Conservation (phyloP, 2,888 invertebrate species). For the Suillia variegata region DNA sequence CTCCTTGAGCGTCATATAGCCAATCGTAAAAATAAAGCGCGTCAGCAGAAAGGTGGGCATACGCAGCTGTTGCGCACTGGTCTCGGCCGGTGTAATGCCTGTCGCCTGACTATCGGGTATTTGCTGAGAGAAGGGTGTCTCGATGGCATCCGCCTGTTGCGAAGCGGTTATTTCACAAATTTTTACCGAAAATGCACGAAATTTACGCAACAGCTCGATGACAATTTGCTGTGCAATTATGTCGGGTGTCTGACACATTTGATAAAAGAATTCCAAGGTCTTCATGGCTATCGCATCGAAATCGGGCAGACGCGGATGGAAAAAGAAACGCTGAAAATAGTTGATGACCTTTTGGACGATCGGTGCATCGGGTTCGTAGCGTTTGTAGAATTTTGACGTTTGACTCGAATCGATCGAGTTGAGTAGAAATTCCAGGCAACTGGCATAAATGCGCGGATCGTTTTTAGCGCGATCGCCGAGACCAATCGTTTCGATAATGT, state of each 20-base stretch:
- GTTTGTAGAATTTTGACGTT: slow-evolving; percentile 55
- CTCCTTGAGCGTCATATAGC: slow-evolving; percentile 79
- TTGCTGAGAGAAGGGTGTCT: slow-evolving; percentile 47
- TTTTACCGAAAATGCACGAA: slow-evolving; percentile 61
- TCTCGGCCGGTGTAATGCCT: background rate
- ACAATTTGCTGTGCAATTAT: slow-evolving; percentile 63
- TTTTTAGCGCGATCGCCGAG: slow-evolving; percentile 63
- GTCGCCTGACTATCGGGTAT: slow-evolving; percentile 33
- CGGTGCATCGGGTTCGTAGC: slow-evolving; percentile 45
- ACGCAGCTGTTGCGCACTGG: slow-evolving; percentile 21
- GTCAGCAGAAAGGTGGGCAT: slow-evolving; percentile 61
- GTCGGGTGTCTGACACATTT: slow-evolving; percentile 67
- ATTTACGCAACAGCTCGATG: slow-evolving; percentile 62
- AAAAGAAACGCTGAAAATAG: slow-evolving; percentile 63
- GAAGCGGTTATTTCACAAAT: slow-evolving; percentile 33
- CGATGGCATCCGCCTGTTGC: slow-evolving; percentile 36
- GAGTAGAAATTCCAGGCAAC: slow-evolving; percentile 54
- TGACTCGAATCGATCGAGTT: slow-evolving; percentile 53
- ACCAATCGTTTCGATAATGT: slow-evolving; percentile 75
- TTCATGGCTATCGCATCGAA: slow-evolving; percentile 65
- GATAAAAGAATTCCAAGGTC: slow-evolving; percentile 65
- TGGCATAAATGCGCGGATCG: slow-evolving; percentile 55
- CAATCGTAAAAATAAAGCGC: slow-evolving; percentile 69
- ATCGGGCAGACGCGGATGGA: slow-evolving; percentile 60
- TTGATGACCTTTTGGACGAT: slow-evolving; percentile 55